phyloP scores from a whole-genome alignment of 1,140 invertebrate species.

The Rhyacophila brunnea region DNA sequence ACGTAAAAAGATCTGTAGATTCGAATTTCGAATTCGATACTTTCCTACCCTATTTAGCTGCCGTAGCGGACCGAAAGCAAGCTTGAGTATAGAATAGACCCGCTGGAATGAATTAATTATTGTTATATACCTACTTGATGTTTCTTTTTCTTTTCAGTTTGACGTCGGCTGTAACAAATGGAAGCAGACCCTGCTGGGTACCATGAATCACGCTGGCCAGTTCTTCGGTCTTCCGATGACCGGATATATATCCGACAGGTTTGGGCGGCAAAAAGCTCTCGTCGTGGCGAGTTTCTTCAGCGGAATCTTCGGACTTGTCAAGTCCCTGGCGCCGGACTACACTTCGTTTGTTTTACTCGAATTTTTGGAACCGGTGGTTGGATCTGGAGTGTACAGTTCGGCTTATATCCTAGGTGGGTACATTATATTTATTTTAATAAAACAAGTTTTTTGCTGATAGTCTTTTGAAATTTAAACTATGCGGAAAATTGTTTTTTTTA shows the following conservation, averaged over 20 bases:
- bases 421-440: background rate
- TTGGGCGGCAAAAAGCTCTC: conserved; percentile 43
- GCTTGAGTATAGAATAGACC: too few species aligned
- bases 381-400: conserved; percentile 56
- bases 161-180: conserved; percentile 58
- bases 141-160: conserved; percentile 38
- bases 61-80: too few species aligned
- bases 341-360: conserved; percentile 54
- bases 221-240: conserved; percentile 66
- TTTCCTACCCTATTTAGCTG: too few species aligned
- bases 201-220: conserved; percentile 69
- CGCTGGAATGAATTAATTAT: too few species aligned
- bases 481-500: too few species aligned
- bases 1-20: too few species aligned
- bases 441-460: too few species aligned
- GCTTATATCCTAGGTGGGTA: conserved; percentile 59
- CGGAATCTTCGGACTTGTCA: conserved; percentile 52
- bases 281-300: conserved; percentile 41
- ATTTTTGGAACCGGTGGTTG: conserved; percentile 54
- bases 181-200: conserved; percentile 70
- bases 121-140: too few species aligned
- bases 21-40: too few species aligned
- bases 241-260: conserved; percentile 68
- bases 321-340: conserved; percentile 56
- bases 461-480: too few species aligned